These are phyloP conservation scores for Syngnathus typhle DNA, from an alignment of 2,113 vertebrate species.

Conservation along the genomic window DNA sequence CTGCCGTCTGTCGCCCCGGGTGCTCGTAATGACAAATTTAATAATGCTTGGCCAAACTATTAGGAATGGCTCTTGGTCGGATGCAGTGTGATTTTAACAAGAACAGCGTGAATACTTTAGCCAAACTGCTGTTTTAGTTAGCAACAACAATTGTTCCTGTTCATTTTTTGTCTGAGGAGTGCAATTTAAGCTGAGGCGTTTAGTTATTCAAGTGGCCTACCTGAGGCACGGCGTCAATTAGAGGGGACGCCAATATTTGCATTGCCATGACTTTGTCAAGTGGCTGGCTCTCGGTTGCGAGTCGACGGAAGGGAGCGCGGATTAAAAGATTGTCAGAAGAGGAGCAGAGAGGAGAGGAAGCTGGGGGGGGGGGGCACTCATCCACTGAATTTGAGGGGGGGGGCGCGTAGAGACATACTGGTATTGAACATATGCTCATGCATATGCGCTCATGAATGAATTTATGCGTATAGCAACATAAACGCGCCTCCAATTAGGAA, in stretches of 20 bases:
- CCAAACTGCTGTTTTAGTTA: neutral
- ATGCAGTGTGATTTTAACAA: neutral
- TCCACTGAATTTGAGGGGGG: slow-evolving; percentile 33
- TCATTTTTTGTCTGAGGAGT: neutral
- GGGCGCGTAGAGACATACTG: slow-evolving; percentile 24
- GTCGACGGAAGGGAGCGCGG: slow-evolving; percentile 50
- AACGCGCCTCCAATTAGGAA: slow-evolving; percentile 13
- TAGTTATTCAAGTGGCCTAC: neutral
- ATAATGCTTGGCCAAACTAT: neutral
- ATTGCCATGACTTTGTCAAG: neutral
- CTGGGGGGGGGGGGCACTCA: slow-evolving; percentile 14
- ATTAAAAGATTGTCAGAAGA: slow-evolving; percentile 60
- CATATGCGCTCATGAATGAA: slow-evolving; percentile 46
- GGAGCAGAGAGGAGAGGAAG: slow-evolving; percentile 28
- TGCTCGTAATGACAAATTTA: neutral
- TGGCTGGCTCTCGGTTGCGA: neutral
- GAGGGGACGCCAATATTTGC: neutral
- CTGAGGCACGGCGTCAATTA: neutral
- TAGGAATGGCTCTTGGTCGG: neutral
- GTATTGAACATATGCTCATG: slow-evolving; percentile 48
- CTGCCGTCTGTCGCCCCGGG: neutral
- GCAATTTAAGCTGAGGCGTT: neutral
- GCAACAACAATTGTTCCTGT: too few species aligned
- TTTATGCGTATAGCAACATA: slow-evolving; percentile 22
- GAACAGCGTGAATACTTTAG: too few species aligned